Evolutionary conservation across 37 sponge, comb jelly and placozoan species (phyloP).

Genomic region (Ianthella basta): DNA sequence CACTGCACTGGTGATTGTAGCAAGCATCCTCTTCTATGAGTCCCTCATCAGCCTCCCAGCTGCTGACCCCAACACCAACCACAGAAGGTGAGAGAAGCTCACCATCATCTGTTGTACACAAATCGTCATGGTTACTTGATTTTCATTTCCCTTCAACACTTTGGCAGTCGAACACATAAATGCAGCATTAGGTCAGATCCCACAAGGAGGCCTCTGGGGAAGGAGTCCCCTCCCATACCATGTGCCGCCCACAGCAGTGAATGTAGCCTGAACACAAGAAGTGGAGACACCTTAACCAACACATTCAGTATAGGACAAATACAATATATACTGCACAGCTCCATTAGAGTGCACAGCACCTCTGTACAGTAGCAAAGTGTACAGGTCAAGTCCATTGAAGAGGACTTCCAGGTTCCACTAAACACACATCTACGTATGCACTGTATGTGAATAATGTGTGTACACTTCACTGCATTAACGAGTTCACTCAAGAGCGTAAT

Average conservation of each 20-base stretch:
- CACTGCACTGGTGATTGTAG: constrained; percentile 61
- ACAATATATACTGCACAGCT: constrained; percentile 43
- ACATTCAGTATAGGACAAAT: background rate
- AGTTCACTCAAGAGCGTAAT: too few relatives aligned
- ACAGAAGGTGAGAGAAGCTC: background rate
- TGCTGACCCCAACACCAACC: constrained; percentile 4
- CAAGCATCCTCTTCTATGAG: constrained; percentile 57
- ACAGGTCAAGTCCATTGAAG: constrained; percentile 58
- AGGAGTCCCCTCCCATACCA: constrained; percentile 40
- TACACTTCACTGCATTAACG: too few relatives aligned
- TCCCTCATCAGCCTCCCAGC: constrained; percentile 24
- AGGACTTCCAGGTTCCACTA: constrained; percentile 46
- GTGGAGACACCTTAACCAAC: background rate
- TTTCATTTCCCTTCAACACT: constrained; percentile 35
- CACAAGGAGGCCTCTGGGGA: constrained; percentile 69
- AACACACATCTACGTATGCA: too few relatives aligned
- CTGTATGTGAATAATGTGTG: too few relatives aligned
- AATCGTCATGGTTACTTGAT: background rate
- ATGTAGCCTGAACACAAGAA: constrained; percentile 66
- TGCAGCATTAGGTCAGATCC: too few relatives aligned
- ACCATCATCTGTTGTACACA: background rate
- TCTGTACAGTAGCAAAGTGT: constrained; percentile 61
- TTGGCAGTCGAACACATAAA: too few relatives aligned
- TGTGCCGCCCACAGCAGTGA: constrained; percentile 75
- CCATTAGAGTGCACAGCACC: constrained; percentile 43